Evolutionary conservation across 2,797 vertebrate genomes (phyloP).

Genomic region (Trachurus trachurus): DNA sequence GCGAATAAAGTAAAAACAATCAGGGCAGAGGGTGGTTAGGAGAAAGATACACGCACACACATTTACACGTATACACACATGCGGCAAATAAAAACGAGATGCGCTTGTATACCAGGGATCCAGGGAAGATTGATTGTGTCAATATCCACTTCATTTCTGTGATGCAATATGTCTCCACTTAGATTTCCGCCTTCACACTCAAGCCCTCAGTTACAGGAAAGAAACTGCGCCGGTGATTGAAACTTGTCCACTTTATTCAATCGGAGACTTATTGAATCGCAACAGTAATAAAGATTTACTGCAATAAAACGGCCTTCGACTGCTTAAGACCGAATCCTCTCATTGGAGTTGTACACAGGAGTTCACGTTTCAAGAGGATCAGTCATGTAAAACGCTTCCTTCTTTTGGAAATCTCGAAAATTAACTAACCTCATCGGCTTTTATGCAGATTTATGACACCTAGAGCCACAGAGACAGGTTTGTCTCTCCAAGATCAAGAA

Average conservation of each 20-base stretch:
- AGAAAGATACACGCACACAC: slow-evolving; percentile 6
- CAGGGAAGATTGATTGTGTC: slow-evolving; percentile 79
- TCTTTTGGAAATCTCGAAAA: not conserved
- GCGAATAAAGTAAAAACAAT: slow-evolving; percentile 84
- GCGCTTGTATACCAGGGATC: slow-evolving; percentile 52
- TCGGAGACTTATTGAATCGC: not conserved
- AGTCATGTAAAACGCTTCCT: not conserved
- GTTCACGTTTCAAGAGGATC: not conserved
- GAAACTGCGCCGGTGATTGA: slow-evolving; percentile 33
- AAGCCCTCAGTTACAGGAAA: slow-evolving; percentile 5
- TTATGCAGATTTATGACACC: not conserved
- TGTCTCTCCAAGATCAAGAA: not conserved
- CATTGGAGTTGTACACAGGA: not conserved
- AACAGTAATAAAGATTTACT: not conserved
- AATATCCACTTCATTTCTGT: slow-evolving; percentile 73
- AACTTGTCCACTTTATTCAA: not conserved
- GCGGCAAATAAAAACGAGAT: slow-evolving; percentile 52
- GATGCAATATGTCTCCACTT: slow-evolving; percentile 45
- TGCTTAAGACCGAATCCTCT: not conserved
- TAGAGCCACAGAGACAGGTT: not conserved
- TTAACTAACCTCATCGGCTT: not conserved
- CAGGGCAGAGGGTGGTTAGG: slow-evolving; percentile 43
- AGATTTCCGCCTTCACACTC: slow-evolving; percentile 20
- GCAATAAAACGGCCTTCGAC: slow-evolving; percentile 15
- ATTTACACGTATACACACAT: slow-evolving; percentile 10